phyloP scores from a whole-genome alignment of 1,140 invertebrate genomes.

The Cotesia glomerata region DNA sequence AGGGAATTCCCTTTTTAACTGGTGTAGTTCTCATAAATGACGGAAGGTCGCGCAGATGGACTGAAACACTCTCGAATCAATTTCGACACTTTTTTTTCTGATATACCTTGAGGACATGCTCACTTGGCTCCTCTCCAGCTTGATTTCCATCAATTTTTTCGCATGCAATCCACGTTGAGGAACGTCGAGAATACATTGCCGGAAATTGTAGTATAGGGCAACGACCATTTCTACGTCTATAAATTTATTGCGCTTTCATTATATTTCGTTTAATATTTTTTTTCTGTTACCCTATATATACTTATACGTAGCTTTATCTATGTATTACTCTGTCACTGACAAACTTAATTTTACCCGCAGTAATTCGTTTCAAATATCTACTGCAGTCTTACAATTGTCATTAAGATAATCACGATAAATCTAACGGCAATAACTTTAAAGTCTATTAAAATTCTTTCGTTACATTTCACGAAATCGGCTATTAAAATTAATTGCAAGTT shows the following conservation, averaged over 20 bases:
- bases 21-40: not conserved
- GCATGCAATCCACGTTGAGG: slow-evolving; percentile 19
- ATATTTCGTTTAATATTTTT: not conserved
- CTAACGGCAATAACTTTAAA: no score
- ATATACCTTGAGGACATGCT: not conserved
- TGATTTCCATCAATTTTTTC: slow-evolving; percentile 13
- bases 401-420: not conserved
- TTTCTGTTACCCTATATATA: not conserved
- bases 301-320: not conserved
- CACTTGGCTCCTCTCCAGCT: slow-evolving; percentile 13
- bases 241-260: slow-evolving; percentile 4
- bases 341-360: not conserved
- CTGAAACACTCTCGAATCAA: not conserved
- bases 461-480: not conserved
- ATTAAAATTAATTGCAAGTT: no score
- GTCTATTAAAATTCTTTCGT: no score
- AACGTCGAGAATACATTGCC: not conserved
- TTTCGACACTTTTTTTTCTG: not conserved
- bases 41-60: not conserved
- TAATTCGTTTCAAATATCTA: slow-evolving; percentile 1
- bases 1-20: not conserved
- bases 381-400: not conserved
- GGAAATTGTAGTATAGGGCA: slow-evolving; percentile 20
- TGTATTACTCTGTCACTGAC: not conserved
- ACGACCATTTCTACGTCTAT: slow-evolving; percentile 6